Base-by-base conservation (phyloP, 1,140 invertebrate species). In the Ceratosolen solmsi region DNA sequence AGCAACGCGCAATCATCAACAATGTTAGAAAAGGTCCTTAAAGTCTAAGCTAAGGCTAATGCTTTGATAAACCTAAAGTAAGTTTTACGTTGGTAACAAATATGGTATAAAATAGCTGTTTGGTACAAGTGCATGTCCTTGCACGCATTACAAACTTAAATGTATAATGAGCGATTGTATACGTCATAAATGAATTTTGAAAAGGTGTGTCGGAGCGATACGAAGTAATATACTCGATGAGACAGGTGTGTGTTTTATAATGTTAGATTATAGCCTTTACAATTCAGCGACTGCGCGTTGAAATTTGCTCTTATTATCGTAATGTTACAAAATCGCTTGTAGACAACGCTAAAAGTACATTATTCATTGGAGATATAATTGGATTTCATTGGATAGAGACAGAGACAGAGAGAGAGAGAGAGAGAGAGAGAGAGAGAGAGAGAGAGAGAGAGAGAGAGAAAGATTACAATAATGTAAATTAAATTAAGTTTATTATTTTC, bases 11-110 rank as follows among this genome's bases (percentile, higher is more conserved):
- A n/a, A 80, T 86, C 78, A 84, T 77, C 82, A 82, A 72, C 76
- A n/a, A 72, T 25, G 76, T 80, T 85, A 86, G 83, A 84, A 82
- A 84, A 80, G 54, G 63, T 84, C 78, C 84, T 84, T 79, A 85
- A 84, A 84, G 82, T 84, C 84, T 86, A 85, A 79, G 49, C 86
- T 89, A 89, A 87, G 80, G 36, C 85, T 90, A 89, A 87, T 70
- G 46, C 76, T 84, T 87, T 83, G 58, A 89, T 87, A 88, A 85
- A 84, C 85, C 85, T 88, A 87, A 83, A 88, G 88, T 86, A 83
- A 88, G 88, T 86, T 88, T 84, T 83, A 87, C 80, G 79, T 87
- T 89, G 89, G 88, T 90, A 90, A 90, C 89, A 89, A 90, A 89
- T 87, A 85, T 85, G 84, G 87, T 90, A 89, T 85, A 90, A 91